Percentiles rank a stretch among this genome's conserved stretches.
phyloP scores from a whole-genome alignment of 1,140 invertebrate species.

The Drosophila yakuba region DNA sequence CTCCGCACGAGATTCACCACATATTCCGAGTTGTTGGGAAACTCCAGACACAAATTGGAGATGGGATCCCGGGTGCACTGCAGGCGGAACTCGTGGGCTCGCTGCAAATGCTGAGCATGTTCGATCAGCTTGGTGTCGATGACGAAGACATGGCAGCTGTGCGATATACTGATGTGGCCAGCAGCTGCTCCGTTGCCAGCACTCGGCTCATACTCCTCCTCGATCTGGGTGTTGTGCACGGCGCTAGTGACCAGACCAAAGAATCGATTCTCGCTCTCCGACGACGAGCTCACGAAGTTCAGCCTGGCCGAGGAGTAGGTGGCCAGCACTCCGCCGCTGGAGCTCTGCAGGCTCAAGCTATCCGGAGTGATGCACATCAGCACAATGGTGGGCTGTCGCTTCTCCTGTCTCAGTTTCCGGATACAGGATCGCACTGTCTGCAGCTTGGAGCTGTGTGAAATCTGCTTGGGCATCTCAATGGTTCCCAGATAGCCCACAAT shows the following conservation, averaged over 20 bases:
- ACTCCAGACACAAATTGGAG: conserved; percentile 92
- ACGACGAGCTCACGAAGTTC: conserved; percentile 94
- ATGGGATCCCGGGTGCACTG: conserved; percentile 90
- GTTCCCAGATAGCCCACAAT: conserved; percentile 97
- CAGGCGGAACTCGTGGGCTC: conserved; percentile 91
- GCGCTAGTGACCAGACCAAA: conserved; percentile 96
- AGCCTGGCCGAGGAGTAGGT: conserved; percentile 94
- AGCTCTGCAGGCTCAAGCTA: conserved; percentile 90
- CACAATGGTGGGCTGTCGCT: conserved; percentile 94
- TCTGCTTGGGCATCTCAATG: conserved; percentile 96
- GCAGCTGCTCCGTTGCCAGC: conserved; percentile 11
- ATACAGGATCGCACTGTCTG: conserved; percentile 92
- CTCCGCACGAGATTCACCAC: conserved; percentile 91
- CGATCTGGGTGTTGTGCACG: conserved; percentile 85
- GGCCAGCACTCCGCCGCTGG: conserved; percentile 88
- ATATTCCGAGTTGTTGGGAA: conserved; percentile 94
- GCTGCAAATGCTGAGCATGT: conserved; percentile 91
- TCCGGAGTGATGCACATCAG: conserved; percentile 93
- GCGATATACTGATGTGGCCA: conserved; percentile 87
- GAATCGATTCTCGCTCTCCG: conserved; percentile 95
- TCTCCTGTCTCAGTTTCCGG: conserved; percentile 94
- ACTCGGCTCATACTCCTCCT: conserved; percentile 72
- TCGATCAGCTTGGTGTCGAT: conserved; percentile 94
- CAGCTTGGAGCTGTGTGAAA: conserved; percentile 90
- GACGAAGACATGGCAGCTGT: conserved; percentile 98